These are phyloP conservation scores for Hofmannophila pseudospretella DNA, from an alignment of 2,888 invertebrate species.

Conservation along the genomic window DNA sequence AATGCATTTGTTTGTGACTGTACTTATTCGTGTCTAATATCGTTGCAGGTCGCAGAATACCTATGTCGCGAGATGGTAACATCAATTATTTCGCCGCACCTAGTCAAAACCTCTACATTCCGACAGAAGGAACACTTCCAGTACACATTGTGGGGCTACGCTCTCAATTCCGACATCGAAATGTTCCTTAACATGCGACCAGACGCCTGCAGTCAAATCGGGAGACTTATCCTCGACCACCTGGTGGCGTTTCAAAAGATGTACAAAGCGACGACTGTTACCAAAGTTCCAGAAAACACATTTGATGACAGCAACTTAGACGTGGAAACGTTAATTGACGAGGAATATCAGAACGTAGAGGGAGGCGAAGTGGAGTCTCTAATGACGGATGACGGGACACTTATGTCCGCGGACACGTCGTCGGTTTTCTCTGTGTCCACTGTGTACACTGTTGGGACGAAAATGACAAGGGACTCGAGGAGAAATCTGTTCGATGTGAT, in stretches of 20 bases:
- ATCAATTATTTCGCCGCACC: constrained; percentile 70
- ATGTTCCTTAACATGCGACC: constrained; percentile 78
- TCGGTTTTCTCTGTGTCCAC: constrained; percentile 64
- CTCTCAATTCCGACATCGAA: constrained; percentile 75
- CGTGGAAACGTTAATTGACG: constrained; percentile 62
- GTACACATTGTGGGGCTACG: constrained; percentile 78
- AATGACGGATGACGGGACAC: constrained; percentile 59
- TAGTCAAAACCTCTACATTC: constrained; percentile 67
- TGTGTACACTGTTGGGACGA: constrained; percentile 53
- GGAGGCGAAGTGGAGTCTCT: constrained; percentile 60
- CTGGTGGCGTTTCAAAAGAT: constrained; percentile 73
- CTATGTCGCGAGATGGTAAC: constrained; percentile 80
- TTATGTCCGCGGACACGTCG: constrained; percentile 47
- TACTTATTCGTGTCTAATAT: too few relatives aligned
- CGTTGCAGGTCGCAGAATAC: constrained; percentile 77
- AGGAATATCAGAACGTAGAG: constrained; percentile 68
- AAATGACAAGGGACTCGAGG: constrained; percentile 53
- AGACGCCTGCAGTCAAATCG: constrained; percentile 76
- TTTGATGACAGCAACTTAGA: constrained; percentile 59
- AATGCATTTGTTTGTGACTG: too few relatives aligned
- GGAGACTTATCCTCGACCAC: constrained; percentile 73
- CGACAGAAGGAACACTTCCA: constrained; percentile 72
- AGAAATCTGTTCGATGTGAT: constrained; percentile 68
- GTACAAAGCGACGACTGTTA: constrained; percentile 49
- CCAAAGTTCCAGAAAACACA: constrained; percentile 47